Conservation (phyloP, 1,140 invertebrate species). For the Rhagoletis zephyria region DNA sequence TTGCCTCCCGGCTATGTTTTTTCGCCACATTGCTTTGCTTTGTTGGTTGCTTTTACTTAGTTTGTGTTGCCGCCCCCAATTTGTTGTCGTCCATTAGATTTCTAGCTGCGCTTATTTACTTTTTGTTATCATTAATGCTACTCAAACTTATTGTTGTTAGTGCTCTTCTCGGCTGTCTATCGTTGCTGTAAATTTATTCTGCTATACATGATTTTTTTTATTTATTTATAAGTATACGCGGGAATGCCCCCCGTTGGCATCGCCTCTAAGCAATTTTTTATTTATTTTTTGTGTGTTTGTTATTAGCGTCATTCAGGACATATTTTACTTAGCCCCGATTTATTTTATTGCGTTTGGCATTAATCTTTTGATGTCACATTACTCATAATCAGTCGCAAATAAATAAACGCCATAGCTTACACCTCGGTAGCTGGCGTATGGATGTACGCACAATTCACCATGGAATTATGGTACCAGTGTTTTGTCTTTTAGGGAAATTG, state of each 20-base stretch:
- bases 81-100: constrained; percentile 35
- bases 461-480: too few species aligned
- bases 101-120: constrained; percentile 6
- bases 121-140: constrained; percentile 43
- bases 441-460: too few species aligned
- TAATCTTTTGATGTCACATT: constrained; percentile 53
- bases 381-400: constrained; percentile 46
- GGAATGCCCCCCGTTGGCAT: neutral
- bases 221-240: neutral
- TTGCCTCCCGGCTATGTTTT: neutral
- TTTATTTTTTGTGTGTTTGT: neutral
- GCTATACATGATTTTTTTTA: neutral
- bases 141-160: constrained; percentile 26
- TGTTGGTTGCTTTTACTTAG: neutral
- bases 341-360: constrained; percentile 11
- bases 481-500: too few species aligned
- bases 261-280: neutral
- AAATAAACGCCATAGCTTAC: constrained; percentile 4
- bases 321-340: neutral
- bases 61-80: neutral
- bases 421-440: neutral
- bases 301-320: neutral
- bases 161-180: neutral
- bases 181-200: neutral
- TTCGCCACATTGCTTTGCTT: neutral